Evolutionary conservation across 35 echinoderm and acorn worm species (phyloP), one percentile per base, ranked within the genome.

Genomic region (Ophiothrix spiculata): DNA sequence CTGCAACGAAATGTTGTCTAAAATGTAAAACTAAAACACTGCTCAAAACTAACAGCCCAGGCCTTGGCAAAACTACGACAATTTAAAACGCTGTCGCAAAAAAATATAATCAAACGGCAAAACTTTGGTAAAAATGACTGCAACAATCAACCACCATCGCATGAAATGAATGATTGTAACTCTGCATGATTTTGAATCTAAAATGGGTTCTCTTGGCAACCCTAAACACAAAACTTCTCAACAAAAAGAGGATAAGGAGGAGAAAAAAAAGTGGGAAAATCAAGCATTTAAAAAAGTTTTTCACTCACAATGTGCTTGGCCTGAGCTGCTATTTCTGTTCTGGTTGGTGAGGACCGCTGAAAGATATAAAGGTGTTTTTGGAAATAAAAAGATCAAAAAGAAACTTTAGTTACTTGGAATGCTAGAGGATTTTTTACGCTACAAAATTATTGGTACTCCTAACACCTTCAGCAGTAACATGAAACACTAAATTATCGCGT

Each of bases 341-440:
- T 69, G 60, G 60, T 28, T 69, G 60, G 60, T 69, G 60, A 69
- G 60, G 4, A 69, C 60, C 60, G 60, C 60, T 69, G 60, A 69
- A 69, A 69, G 60, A 69, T 69, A 69, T 25, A 69, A 69, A 69
- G 4, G 60, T 69, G 60, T 15, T 69, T 69, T 69, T 69, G 60
- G 60, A 69, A 49, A 49, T 49, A 69, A 69, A 69, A 69, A 69
- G 29, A 69, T 69, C 60, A 69, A 69, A 69, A 69, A 69, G 60
- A 8, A 69, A 28, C 25, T 69, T 69, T 69, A 69, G 60, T 69
- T 28, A 69, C 29, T 54, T 69, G 60, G 60, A 69, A 69, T 69
- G 60, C 60, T 28, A 69, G 60, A 12, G 8, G 17, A 25, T n/a
- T 69, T 25, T 4, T 10, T 69, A 69, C 17, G 1, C 16, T 54